Base-by-base conservation (phyloP, 2,797 vertebrate genomes). In the Enteromius anoplus region DNA sequence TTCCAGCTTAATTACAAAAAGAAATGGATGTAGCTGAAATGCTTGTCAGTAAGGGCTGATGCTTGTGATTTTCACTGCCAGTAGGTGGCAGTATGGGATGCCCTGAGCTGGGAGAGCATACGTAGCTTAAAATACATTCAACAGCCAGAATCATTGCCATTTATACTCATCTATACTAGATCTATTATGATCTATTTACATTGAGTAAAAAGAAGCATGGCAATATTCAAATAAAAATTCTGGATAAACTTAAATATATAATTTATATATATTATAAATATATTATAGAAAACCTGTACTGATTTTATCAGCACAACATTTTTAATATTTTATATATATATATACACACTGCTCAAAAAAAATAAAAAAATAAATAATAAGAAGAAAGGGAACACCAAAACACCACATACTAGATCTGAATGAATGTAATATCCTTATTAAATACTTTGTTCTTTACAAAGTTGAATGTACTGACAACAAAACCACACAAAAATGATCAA, bases 1-100 rank as follows among this genome's bases (percentile, higher is more conserved):
- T 10, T 77, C 37, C 40, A 62, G 58, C 40, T 47, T 64, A 77
- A 77, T 77, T 45, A 47, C 40, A 21, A 45, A 14, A 77, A 42
- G 2, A 53, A 42, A 60, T 21, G 60, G 60, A 19, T 55, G 17
- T 42, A 58, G 12, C n/a, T 42, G 15, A 62, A 14, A 26, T 45
- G n/a, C 75, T 37, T 3, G 2, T 45, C 75, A 45, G 21, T 29
- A 29, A 62, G 34, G 7, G 14, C 1, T 42, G 37, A 76, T 5
- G 14, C 12, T 26, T 47, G 15, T 53, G 45, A 6, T 79, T 26
- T 66, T 15, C 23, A 66, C 26, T 51, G 76, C 23, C 62, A 29
- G 23, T 42, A 32, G 75, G 58, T 47, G 72, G 72, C 32, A 58
- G 51, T 23, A 21, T 40, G 32, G 51, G 51, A 40, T 17, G 37